These are phyloP conservation scores for Graptemys geographica DNA, from an alignment of 2,797 vertebrate species.

Conservation along the genomic window DNA sequence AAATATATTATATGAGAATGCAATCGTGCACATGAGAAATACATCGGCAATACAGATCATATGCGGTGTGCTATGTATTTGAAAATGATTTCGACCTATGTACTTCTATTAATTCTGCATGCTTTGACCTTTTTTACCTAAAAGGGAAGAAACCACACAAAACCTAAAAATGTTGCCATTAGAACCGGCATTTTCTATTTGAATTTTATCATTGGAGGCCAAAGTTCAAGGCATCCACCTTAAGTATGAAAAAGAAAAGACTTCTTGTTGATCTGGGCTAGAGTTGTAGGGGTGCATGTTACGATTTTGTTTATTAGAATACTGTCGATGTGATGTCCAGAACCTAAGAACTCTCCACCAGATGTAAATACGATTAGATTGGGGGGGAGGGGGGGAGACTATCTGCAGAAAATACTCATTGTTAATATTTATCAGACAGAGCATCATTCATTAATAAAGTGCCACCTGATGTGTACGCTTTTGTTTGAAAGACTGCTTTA, in stretches of 20 bases:
- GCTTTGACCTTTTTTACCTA: neutral
- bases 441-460: constrained; percentile 1
- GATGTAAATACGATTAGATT: neutral
- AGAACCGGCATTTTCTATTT: neutral
- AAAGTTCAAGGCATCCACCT: neutral
- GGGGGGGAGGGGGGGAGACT: neutral
- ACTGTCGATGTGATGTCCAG: neutral
- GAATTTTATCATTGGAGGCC: neutral
- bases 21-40: neutral
- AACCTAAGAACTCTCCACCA: neutral
- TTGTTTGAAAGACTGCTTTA: constrained; percentile 54
- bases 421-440: neutral
- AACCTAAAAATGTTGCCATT: neutral
- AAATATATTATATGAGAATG: neutral
- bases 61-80: neutral
- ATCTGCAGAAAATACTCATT: neutral
- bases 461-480: constrained; percentile 39
- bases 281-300: neutral
- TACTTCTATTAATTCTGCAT: neutral
- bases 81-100: neutral
- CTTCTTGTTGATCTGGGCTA: neutral
- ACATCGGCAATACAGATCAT: neutral
- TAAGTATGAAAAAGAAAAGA: neutral
- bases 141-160: neutral
- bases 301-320: neutral